phyloP scores from a whole-genome alignment of 2,113 vertebrate species.

The Pristiophorus japonicus region DNA sequence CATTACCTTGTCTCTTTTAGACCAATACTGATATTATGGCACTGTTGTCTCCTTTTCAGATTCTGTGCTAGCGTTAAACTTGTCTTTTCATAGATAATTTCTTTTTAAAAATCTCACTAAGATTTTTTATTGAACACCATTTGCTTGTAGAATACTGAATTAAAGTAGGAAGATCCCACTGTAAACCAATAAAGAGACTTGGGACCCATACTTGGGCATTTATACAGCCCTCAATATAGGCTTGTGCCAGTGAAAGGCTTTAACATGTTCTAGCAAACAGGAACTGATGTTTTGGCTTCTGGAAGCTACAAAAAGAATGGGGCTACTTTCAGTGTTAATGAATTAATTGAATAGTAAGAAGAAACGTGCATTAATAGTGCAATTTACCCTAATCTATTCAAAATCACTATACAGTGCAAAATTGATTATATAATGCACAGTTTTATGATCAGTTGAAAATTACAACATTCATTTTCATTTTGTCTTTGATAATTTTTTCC shows the following conservation, averaged over 20 bases:
- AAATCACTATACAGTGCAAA: not conserved
- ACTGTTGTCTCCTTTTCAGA: not conserved
- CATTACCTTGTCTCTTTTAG: not conserved
- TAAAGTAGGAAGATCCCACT: not conserved
- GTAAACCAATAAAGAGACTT: not conserved
- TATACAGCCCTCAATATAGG: not conserved
- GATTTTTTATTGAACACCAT: not conserved
- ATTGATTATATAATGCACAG: too few relatives aligned
- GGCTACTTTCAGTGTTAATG: not conserved
- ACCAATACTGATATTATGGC: not conserved
- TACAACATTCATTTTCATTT: conserved; percentile 65
- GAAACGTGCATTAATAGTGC: not conserved
- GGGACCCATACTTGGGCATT: not conserved
- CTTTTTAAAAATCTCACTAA: not conserved
- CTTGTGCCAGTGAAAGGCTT: not conserved
- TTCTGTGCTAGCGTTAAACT: not conserved
- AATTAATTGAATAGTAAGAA: not conserved
- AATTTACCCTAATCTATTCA: conserved; percentile 1
- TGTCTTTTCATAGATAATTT: not conserved
- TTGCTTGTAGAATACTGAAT: conserved; percentile 2
- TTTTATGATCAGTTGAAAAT: conserved; percentile 11
- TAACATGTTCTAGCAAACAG: not conserved
- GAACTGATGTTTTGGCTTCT: not conserved
- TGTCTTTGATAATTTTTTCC: conserved; percentile 50
- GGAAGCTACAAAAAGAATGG: not conserved